A percentile compares a stretch with the other conserved stretches of the same genome.
Evolutionary conservation across 2,888 invertebrate species (phyloP).

Genomic region (Abscondita cerata): DNA sequence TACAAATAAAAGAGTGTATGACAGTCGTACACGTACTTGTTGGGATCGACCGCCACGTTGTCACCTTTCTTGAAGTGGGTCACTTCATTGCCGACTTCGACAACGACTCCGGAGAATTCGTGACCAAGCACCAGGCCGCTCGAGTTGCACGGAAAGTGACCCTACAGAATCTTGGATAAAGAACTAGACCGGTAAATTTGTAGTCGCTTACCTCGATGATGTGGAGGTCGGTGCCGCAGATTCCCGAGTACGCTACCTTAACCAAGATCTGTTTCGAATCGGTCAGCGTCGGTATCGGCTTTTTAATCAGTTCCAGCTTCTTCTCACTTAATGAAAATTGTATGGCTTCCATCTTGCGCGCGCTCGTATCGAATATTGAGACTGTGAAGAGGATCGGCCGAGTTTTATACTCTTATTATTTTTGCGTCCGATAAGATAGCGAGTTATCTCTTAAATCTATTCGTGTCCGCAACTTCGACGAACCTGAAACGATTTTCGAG

Average conservation of each 20-base stretch:
- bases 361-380: no score
- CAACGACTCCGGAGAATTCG: slow-evolving; percentile 71
- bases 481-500: no score
- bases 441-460: no score
- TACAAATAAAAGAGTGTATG: background rate
- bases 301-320: slow-evolving; percentile 57
- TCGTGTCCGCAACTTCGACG: no score
- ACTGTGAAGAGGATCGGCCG: no score
- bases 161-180: slow-evolving; percentile 59
- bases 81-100: slow-evolving; percentile 65
- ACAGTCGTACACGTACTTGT: slow-evolving; percentile 67
- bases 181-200: background rate
- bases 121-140: slow-evolving; percentile 68
- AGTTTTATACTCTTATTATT: no score
- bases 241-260: slow-evolving; percentile 70
- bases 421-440: no score
- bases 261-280: slow-evolving; percentile 68
- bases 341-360: slow-evolving; percentile 67
- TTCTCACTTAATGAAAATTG: slow-evolving; percentile 62
- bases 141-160: slow-evolving; percentile 69
- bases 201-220: slow-evolving; percentile 66
- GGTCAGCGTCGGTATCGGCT: slow-evolving; percentile 61
- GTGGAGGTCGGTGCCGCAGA: slow-evolving; percentile 78
- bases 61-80: slow-evolving; percentile 67
- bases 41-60: slow-evolving; percentile 73